These are phyloP conservation scores for Lasioglossum pauxillum DNA, from an alignment of 2,888 invertebrate species.

Conservation along the genomic window DNA sequence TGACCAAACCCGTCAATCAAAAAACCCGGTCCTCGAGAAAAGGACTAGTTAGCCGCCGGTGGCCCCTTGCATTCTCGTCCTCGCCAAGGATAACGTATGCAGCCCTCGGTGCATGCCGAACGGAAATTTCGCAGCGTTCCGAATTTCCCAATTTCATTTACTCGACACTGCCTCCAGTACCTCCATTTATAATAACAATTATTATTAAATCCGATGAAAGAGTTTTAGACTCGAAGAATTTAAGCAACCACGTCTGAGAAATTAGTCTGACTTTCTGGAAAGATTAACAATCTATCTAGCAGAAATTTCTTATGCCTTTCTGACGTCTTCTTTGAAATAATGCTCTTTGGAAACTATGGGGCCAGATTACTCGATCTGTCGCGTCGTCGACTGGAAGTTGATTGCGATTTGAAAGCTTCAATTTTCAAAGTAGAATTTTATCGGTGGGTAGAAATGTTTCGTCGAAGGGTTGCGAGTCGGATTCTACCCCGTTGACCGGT, in stretches of 20 bases:
- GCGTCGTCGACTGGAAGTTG: background rate
- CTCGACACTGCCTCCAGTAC: background rate
- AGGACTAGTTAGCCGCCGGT: conserved; percentile 76
- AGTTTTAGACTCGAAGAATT: background rate
- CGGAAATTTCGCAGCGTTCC: conserved; percentile 15
- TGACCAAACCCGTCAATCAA: conserved; percentile 80
- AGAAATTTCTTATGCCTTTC: background rate
- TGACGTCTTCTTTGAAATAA: background rate
- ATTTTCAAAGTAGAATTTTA: too few species aligned
- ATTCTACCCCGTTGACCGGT: conserved; percentile 67
- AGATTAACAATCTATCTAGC: background rate
- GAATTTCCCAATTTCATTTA: background rate
- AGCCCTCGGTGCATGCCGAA: conserved; percentile 41
- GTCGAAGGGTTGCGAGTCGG: conserved; percentile 47
- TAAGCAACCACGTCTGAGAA: background rate
- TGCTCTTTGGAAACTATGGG: background rate
- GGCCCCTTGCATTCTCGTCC: conserved; percentile 54
- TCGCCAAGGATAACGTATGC: conserved; percentile 51
- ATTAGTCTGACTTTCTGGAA: background rate
- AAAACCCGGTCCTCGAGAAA: conserved; percentile 80
- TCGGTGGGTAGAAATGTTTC: background rate
- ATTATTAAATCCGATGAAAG: too few species aligned
- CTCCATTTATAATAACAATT: too few species aligned
- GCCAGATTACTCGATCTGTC: too few species aligned
- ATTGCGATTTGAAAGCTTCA: background rate